Base-by-base conservation (phyloP, 2,888 invertebrate genomes). In the Vesta saturnalis region DNA sequence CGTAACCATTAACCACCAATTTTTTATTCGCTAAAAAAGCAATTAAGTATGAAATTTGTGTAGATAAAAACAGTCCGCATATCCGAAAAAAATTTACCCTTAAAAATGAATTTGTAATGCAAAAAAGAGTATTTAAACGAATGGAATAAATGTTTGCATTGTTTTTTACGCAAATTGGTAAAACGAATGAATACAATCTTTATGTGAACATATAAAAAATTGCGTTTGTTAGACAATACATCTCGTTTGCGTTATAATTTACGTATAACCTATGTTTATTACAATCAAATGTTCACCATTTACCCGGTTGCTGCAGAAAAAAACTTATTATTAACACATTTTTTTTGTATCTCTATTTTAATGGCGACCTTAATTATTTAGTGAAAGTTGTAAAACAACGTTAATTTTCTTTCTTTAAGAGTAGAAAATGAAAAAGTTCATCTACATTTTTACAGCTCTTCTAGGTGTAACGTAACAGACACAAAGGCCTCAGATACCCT, bases 361-460 rank as follows among this genome's bases (percentile, higher is more conserved):
- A n/a, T n/a, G n/a, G n/a, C n/a, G n/a, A 43, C 12, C 43, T 4
- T n/a, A 10, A 43, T 43, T 43, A 43, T 14, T 14, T 43, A 14
- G 10, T 30, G 30, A 3, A 3, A 16, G 47, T 47, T 2, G 16
- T 15, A 47, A 47, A n/a, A 47, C 47, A 16, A 47, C 47, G 47
- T 47, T 47, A 47, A 47, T 47, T 47, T 47, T 62, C 60, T 61
- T 47, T 16, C 16, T 16, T 47, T 47, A 47, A 47, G 1, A 15
- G 47, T 47, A 47, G 47, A 16, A 47, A 47, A 47, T 47, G 47
- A 16, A 47, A 47, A 59, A 60, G 69, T 64, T 57, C 69, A 65
- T 69, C 69, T 69, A 64, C 57, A 69, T 69, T 69, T 66, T 69
- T 52, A 69, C 66, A 69, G 56, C 69, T 60, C 66, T 69, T 69